Percentiles rank a stretch among this genome's conserved stretches.
Evolutionary conservation across 30 jellyfish, hydroid and myxozoan species (phyloP).

Genomic region (Aurelia aurita): DNA sequence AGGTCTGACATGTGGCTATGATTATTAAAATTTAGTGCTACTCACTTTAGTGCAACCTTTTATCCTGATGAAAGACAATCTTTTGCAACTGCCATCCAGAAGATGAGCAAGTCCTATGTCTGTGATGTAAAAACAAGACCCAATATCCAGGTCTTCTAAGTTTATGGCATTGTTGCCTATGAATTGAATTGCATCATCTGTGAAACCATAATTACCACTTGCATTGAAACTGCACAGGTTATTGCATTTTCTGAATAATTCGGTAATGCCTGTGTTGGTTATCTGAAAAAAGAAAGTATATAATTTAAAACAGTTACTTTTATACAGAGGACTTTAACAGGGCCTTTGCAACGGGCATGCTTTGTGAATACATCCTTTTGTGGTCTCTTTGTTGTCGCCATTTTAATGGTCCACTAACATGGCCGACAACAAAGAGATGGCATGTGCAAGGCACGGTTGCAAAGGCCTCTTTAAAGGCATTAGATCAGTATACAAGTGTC

Average conservation of each 20-base stretch:
- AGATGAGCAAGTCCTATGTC: constrained; percentile 38
- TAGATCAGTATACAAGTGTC: too few species aligned
- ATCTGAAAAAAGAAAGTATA: constrained; percentile 25
- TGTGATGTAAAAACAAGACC: constrained; percentile 55
- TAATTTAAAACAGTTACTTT: too few species aligned
- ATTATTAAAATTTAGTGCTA: neutral
- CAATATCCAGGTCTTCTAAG: constrained; percentile 55
- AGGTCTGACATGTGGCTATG: too few species aligned
- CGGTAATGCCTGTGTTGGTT: constrained; percentile 43
- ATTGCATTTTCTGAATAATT: constrained; percentile 35
- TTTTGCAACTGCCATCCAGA: constrained; percentile 35
- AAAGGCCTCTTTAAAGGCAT: too few species aligned
- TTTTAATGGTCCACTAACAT: too few species aligned
- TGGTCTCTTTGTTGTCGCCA: too few species aligned
- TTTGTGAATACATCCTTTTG: too few species aligned
- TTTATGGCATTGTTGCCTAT: constrained; percentile 24
- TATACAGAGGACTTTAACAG: too few species aligned
- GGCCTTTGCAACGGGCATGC: too few species aligned
- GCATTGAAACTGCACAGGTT: constrained; percentile 16
- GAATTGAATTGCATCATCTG: constrained; percentile 59
- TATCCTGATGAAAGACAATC: constrained; percentile 37
- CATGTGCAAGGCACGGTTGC: too few species aligned
- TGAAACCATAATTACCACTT: constrained; percentile 66
- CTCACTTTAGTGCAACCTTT: constrained; percentile 62
- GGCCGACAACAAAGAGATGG: too few species aligned